These are phyloP conservation scores for Goniozus legneri DNA, from an alignment of 1,140 invertebrate species.

Conservation along the genomic window DNA sequence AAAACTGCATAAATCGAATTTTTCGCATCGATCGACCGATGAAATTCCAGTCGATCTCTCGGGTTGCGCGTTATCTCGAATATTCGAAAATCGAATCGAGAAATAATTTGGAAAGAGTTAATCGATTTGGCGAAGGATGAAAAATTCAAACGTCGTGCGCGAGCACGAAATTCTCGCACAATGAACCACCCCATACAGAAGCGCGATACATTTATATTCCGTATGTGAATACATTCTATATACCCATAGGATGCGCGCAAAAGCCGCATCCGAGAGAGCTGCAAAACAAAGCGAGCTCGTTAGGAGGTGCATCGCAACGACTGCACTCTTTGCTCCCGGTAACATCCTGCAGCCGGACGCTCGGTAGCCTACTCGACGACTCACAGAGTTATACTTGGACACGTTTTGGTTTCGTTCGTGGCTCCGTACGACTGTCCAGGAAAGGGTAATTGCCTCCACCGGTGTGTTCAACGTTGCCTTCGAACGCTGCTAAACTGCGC, in stretches of 20 bases:
- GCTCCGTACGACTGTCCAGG: conserved; percentile 19
- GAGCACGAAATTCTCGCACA: too few relatives aligned
- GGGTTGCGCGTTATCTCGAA: too few relatives aligned
- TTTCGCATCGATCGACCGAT: too few relatives aligned
- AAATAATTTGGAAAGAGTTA: too few relatives aligned
- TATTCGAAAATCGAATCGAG: too few relatives aligned
- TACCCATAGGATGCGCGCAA: conserved; percentile 20
- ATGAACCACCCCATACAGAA: conserved; percentile 34
- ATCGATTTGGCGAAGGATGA: too few relatives aligned
- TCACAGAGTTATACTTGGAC: conserved; percentile 33
- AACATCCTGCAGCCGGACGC: conserved; percentile 45
- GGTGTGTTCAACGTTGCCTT: conserved; percentile 20
- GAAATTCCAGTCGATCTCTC: conserved; percentile 1
- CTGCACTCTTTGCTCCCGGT: conserved; percentile 43
- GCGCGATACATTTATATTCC: conserved; percentile 29
- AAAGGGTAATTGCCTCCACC: conserved; percentile 34
- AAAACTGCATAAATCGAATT: too few relatives aligned
- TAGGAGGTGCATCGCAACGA: conserved; percentile 51
- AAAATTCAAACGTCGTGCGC: too few relatives aligned
- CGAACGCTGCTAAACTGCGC: conserved; percentile 10
- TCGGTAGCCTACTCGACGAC: conserved; percentile 7
- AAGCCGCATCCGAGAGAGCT: conserved; percentile 37
- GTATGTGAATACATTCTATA: conserved; percentile 34
- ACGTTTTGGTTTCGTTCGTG: conserved; percentile 28
- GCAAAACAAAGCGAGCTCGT: conserved; percentile 56